Percentiles rank a stretch among this genome's conserved stretches.
These are phyloP conservation scores for Dryadula phaetusa DNA, from an alignment of 2,888 invertebrate genomes.

Conservation along the genomic window DNA sequence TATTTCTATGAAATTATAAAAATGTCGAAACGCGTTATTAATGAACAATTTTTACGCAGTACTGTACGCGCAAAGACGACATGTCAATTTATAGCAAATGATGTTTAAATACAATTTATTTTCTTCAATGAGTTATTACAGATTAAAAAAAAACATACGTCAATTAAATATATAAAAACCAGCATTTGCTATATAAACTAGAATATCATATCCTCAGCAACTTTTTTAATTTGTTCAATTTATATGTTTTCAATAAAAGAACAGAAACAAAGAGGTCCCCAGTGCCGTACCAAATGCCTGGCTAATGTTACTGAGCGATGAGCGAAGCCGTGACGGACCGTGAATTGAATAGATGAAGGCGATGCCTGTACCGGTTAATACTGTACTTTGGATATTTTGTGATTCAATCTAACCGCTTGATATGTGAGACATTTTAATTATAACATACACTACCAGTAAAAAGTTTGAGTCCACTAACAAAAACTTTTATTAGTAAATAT, in stretches of 20 bases:
- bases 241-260: background rate
- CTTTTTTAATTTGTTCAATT: too few relatives aligned
- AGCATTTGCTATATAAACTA: background rate
- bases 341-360: constrained; percentile 55
- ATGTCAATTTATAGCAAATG: background rate
- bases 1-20: too few relatives aligned
- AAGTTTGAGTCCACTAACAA: too few relatives aligned
- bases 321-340: constrained; percentile 53
- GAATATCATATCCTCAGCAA: background rate
- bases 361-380: constrained; percentile 60
- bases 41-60: too few relatives aligned
- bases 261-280: constrained; percentile 61
- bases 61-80: too few relatives aligned
- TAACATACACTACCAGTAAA: background rate
- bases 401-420: constrained; percentile 23
- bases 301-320: constrained; percentile 62
- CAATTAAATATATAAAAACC: background rate
- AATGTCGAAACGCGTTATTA: too few relatives aligned
- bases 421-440: background rate
- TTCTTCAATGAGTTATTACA: too few relatives aligned
- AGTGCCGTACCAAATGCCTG: constrained; percentile 59
- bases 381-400: background rate
- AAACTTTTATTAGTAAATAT: too few relatives aligned
- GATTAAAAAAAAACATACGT: too few relatives aligned
- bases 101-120: too few relatives aligned